A percentile compares a stretch with the other conserved stretches of the same genome.
Evolutionary conservation across 2,113 vertebrate genomes (phyloP).

Genomic region (Pungitius pungitius): DNA sequence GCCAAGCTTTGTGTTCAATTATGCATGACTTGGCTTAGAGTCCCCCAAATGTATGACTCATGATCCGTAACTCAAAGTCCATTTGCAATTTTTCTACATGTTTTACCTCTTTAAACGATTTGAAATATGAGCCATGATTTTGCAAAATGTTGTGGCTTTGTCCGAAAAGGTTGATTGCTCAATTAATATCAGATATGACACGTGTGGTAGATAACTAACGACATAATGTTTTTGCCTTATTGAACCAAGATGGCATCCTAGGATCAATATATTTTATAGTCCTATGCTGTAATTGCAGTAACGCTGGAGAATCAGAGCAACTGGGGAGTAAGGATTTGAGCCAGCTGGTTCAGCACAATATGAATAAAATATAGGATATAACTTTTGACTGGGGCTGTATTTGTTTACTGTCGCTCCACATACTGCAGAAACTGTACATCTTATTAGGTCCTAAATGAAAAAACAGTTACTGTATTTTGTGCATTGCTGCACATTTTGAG

Average conservation of each 20-base stretch:
- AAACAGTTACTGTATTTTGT: not conserved
- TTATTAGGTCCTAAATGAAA: not conserved
- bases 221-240: not conserved
- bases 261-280: constrained; percentile 5
- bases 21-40: constrained; percentile 5
- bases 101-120: not conserved
- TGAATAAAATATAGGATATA: constrained; percentile 4
- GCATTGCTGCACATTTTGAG: not conserved
- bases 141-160: not conserved
- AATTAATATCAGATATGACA: not conserved
- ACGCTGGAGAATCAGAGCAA: constrained; percentile 13
- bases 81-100: not conserved
- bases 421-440: not conserved
- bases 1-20: constrained; percentile 13
- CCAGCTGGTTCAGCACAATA: constrained; percentile 2
- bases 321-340: not conserved
- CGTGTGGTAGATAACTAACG: constrained; percentile 9
- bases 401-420: not conserved
- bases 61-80: not conserved
- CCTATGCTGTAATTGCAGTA: constrained; percentile 12
- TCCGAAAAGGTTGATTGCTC: not conserved
- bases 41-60: constrained; percentile 2
- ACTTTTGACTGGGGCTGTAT: no score
- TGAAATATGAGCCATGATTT: not conserved
- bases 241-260: constrained; percentile 3